Evolutionary conservation across 2,113 vertebrate genomes (phyloP).

Genomic region (Camarhynchus parvulus): DNA sequence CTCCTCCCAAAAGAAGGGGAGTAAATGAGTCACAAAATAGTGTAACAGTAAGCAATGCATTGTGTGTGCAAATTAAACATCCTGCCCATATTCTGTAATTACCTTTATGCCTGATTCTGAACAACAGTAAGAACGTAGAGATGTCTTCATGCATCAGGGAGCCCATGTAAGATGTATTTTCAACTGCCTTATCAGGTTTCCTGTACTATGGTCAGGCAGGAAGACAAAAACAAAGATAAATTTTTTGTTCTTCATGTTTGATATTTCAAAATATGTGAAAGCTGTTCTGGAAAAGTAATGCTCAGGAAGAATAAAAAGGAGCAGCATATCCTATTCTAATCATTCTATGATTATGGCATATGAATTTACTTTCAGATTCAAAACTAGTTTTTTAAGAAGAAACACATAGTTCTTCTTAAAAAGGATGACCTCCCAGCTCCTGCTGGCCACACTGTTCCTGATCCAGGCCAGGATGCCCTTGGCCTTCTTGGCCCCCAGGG

Average conservation of each 20-base stretch:
- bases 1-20: background rate
- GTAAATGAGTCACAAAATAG: background rate
- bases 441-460: too few relatives aligned
- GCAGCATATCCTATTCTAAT: background rate
- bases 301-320: background rate
- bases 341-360: background rate
- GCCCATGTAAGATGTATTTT: background rate
- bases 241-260: background rate
- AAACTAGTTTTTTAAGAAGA: background rate
- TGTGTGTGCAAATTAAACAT: background rate
- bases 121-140: fast-evolving
- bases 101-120: background rate
- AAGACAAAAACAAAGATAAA: background rate
- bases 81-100: background rate
- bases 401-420: background rate
- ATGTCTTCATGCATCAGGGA: background rate
- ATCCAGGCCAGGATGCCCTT: too few relatives aligned
- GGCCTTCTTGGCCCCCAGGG: too few relatives aligned
- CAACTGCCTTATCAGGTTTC: background rate
- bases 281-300: background rate
- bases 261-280: background rate
- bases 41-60: background rate
- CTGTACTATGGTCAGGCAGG: background rate
- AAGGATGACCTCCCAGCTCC: background rate
- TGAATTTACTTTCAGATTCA: background rate